Base-by-base conservation (phyloP, 2,888 invertebrate species). In the Drosophila limbata region DNA sequence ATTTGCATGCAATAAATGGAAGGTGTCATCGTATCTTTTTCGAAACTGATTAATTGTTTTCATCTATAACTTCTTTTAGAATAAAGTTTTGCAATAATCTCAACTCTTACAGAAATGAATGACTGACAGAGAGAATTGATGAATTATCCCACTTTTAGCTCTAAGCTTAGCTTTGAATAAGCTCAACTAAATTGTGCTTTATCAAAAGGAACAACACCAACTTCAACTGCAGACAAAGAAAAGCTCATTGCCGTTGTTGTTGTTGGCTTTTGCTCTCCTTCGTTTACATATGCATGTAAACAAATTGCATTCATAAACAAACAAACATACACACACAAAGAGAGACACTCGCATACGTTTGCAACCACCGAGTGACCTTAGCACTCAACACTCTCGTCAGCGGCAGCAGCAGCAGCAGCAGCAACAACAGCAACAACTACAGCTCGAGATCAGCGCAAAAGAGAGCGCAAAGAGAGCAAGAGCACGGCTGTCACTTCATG, bases 341-440 rank as follows among this genome's bases (percentile, higher is more conserved):
- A 48, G 13, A 59, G 47, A 19, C 21, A 39, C 42, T 44, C 40
- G 25, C 59, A 15, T 51, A 48, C 45, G 50, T 52, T 48, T 39
- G 51, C 51, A 84, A 81, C 75, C 78, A 81, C 72, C 57, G 52
- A 77, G 62, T 84, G 83, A 85, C 84, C 84, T 84, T 85, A 88
- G 85, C 79, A 71, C 84, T 48, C 50, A 70, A 62, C 63, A 68
- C 47, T 42, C 50, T 42, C 45, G 35, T 13, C 47, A 65, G 19
- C 62, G 57, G 35, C 39, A 50, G 39, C 44, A 52, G 40, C 50
- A 61, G 21, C 37, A 45, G 40, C 44, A 53, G 39, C 51, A 68
- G 39, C 44, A 52, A 44, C 50, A 61, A 31, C 37, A 45, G 40
- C 44, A 53, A 39, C 51, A 68, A 13, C 28, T 25, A 35, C 37